Percentiles rank a stretch among this genome's conserved stretches.
phyloP scores from a whole-genome alignment of 2,797 vertebrate species.

The Chaunax sp. region DNA sequence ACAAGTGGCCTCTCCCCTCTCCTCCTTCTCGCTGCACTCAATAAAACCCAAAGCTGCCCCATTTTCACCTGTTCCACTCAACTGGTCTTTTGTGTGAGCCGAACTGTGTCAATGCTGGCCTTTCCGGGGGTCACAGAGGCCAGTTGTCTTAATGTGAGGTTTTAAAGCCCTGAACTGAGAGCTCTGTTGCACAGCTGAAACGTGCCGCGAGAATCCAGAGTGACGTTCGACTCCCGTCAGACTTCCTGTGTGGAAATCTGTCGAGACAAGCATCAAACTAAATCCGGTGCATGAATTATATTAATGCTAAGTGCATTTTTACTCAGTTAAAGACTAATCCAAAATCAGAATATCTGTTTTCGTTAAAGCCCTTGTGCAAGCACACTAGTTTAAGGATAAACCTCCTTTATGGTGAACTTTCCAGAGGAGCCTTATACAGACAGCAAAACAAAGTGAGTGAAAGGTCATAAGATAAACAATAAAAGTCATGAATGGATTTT shows the following conservation, averaged over 20 bases:
- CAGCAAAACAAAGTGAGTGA: slow-evolving; percentile 1
- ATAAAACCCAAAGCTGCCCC: slow-evolving; percentile 47
- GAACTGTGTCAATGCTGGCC: slow-evolving; percentile 37
- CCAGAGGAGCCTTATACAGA: not conserved
- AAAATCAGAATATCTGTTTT: slow-evolving; percentile 9
- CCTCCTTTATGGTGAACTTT: slow-evolving; percentile 1
- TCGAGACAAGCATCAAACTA: slow-evolving; percentile 32
- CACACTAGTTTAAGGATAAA: slow-evolving; percentile 17
- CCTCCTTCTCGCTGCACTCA: slow-evolving; percentile 26
- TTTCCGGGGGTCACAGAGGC: slow-evolving; percentile 48
- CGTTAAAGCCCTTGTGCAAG: not conserved
- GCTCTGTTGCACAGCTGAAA: slow-evolving; percentile 38
- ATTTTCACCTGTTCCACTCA: slow-evolving; percentile 66
- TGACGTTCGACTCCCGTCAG: not conserved
- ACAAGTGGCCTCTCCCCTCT: slow-evolving; percentile 32
- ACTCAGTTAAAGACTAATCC: slow-evolving; percentile 32
- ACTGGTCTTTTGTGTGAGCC: slow-evolving; percentile 41
- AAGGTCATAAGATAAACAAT: slow-evolving; percentile 8
- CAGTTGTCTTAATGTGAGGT: slow-evolving; percentile 3
- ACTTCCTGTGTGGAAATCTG: slow-evolving; percentile 20
- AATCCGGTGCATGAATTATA: not conserved
- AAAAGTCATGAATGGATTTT: slow-evolving; percentile 4
- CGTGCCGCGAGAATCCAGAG: slow-evolving; percentile 5
- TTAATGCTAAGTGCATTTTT: slow-evolving; percentile 14
- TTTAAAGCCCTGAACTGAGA: slow-evolving; percentile 21